A percentile compares a stretch with the other conserved stretches of the same genome.
These are phyloP conservation scores for Perognathus longimembris DNA, from an alignment of 2,113 vertebrate genomes.

Conservation along the genomic window DNA sequence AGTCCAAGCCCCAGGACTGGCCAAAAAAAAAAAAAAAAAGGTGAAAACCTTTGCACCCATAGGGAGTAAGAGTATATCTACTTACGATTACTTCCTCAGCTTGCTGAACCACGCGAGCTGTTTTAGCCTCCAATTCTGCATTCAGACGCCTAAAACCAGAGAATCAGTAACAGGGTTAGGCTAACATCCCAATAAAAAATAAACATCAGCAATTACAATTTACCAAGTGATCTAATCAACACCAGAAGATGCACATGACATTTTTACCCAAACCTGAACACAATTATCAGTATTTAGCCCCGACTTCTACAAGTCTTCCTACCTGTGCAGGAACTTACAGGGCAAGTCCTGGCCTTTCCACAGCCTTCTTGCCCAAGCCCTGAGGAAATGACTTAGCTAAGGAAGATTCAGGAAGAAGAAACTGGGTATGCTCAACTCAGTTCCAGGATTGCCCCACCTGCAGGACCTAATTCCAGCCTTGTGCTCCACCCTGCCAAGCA, in stretches of 20 bases:
- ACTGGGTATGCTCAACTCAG: background rate
- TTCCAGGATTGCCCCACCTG: background rate
- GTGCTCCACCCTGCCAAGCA: background rate
- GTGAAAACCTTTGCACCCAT: conserved; percentile 5
- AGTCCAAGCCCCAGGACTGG: too few species aligned
- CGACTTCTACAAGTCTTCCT: background rate
- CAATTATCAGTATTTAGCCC: background rate
- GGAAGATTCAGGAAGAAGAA: conserved; percentile 16
- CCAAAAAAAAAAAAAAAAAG: background rate
- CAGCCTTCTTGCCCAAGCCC: background rate
- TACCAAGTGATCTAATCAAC: background rate
- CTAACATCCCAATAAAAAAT: conserved; percentile 57
- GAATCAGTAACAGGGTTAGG: conserved; percentile 32
- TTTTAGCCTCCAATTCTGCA: conserved; percentile 96
- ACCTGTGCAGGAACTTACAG: background rate
- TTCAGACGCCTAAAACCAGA: conserved; percentile 90
- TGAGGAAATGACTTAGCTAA: background rate
- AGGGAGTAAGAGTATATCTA: conserved; percentile 56
- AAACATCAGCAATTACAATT: conserved; percentile 6
- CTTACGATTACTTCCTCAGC: conserved; percentile 95
- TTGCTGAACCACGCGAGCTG: conserved; percentile 91
- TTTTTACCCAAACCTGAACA: conserved; percentile 35
- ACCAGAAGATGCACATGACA: conserved; percentile 21
- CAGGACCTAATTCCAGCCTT: background rate
- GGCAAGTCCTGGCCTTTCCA: background rate